These are phyloP conservation scores for Oxystoma pomonae DNA, from an alignment of 2,888 invertebrate genomes.

Conservation along the genomic window DNA sequence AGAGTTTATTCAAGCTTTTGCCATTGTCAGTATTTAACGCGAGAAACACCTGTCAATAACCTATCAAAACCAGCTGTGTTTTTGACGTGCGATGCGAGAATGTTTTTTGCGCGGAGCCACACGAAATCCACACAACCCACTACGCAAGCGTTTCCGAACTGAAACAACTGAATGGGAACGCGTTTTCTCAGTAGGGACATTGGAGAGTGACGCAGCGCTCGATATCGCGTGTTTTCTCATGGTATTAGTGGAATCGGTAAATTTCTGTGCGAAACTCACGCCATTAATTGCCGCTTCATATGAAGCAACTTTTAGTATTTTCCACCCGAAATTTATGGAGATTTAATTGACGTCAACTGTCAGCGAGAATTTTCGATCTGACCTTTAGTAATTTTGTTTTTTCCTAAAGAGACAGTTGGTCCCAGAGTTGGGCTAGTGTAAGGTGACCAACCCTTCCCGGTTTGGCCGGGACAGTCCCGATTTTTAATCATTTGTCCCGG, in stretches of 20 bases:
- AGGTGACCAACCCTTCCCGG: not conserved
- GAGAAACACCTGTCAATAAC: slow-evolving; percentile 4
- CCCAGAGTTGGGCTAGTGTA: no score
- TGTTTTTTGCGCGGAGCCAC: not conserved
- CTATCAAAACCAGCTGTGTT: not conserved
- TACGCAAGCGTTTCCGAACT: slow-evolving; percentile 5
- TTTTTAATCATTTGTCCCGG: not conserved
- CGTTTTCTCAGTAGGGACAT: not conserved
- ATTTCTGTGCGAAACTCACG: no score
- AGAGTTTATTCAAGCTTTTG: not conserved
- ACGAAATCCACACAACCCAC: not conserved
- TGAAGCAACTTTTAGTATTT: no score
- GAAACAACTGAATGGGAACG: not conserved
- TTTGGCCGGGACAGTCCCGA: not conserved
- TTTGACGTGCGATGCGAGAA: not conserved
- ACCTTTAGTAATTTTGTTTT: no score
- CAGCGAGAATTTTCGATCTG: no score
- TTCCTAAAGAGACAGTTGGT: no score
- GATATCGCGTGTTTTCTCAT: not conserved
- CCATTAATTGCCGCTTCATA: no score
- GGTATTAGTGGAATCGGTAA: no score
- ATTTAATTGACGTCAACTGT: no score
- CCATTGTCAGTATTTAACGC: not conserved
- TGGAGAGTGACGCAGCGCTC: not conserved
- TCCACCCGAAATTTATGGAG: no score